A percentile compares a stretch with the other conserved stretches of the same genome.
phyloP scores from a whole-genome alignment of 2,888 invertebrate species.

The Alsophila aescularia region DNA sequence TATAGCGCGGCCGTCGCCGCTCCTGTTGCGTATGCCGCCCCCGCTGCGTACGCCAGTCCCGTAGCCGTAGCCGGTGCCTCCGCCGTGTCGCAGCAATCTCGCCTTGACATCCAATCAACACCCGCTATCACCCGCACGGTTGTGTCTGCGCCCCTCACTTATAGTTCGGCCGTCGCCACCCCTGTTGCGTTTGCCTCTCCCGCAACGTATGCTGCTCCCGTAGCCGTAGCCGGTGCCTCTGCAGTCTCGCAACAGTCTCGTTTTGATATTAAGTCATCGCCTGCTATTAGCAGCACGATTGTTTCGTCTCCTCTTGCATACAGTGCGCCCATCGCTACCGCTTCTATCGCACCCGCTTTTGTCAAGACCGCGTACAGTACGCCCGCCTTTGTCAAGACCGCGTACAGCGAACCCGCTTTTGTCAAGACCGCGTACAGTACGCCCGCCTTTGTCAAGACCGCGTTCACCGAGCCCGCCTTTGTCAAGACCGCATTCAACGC shows the following conservation, averaged over 20 bases:
- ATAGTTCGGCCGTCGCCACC: conserved; percentile 54
- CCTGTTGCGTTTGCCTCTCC: conserved; percentile 34
- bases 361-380: too few relatives aligned
- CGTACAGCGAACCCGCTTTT: too few relatives aligned
- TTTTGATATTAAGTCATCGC: conserved; percentile 56
- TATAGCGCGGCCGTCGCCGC: conserved; percentile 56
- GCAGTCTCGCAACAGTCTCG: conserved; percentile 50
- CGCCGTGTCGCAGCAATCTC: conserved; percentile 48
- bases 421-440: too few relatives aligned
- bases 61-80: conserved; percentile 47
- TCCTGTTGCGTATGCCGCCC: conserved; percentile 35
- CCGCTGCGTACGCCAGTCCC: conserved; percentile 39
- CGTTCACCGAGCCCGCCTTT: too few relatives aligned
- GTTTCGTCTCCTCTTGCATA: conserved; percentile 54
- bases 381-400: too few relatives aligned
- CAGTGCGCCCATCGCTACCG: conserved; percentile 51
- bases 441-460: too few relatives aligned
- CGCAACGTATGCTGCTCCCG: conserved; percentile 39
- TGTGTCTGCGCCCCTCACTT: conserved; percentile 51
- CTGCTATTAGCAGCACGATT: conserved; percentile 63
- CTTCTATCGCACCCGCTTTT: too few relatives aligned
- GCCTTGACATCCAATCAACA: conserved; percentile 54
- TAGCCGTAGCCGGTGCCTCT: conserved; percentile 47
- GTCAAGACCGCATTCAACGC: conserved; percentile 45
- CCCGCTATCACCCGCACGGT: conserved; percentile 66